phyloP scores from a whole-genome alignment of 2,113 vertebrate genomes.

The Hucho hucho region DNA sequence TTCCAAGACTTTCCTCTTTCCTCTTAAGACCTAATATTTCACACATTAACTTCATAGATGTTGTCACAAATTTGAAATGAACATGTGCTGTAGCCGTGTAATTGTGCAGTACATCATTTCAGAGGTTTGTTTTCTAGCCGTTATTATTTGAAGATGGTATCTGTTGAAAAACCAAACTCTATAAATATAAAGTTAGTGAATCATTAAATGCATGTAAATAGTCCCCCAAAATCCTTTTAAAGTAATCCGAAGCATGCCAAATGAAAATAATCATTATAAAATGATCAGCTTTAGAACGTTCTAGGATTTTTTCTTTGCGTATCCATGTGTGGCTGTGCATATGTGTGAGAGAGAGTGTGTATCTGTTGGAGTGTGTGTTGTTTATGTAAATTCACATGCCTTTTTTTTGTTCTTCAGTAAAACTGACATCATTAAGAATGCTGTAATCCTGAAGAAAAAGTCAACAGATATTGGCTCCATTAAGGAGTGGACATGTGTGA shows the following conservation, averaged over 20 bases:
- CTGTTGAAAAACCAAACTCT: constrained; percentile 68
- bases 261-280: constrained; percentile 77
- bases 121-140: constrained; percentile 57
- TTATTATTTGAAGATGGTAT: constrained; percentile 64
- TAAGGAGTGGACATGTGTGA: constrained; percentile 59
- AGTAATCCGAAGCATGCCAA: constrained; percentile 77
- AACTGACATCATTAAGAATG: constrained; percentile 72
- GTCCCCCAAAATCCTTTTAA: constrained; percentile 75
- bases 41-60: constrained; percentile 54
- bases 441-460: constrained; percentile 58
- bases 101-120: constrained; percentile 44
- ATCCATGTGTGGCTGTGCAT: constrained; percentile 1
- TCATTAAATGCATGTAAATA: constrained; percentile 77
- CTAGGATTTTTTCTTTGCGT: constrained; percentile 56
- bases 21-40: constrained; percentile 61
- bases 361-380: constrained; percentile 23
- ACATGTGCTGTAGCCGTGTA: constrained; percentile 2
- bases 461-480: constrained; percentile 71
- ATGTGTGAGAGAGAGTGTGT: neutral
- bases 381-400: constrained; percentile 67
- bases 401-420: constrained; percentile 54
- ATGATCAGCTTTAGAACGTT: constrained; percentile 74
- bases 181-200: constrained; percentile 78
- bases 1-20: constrained; percentile 59
- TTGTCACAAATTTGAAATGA: constrained; percentile 12